phyloP scores from a whole-genome alignment of 2,888 invertebrate species.

The Meteorus cinctellus region DNA sequence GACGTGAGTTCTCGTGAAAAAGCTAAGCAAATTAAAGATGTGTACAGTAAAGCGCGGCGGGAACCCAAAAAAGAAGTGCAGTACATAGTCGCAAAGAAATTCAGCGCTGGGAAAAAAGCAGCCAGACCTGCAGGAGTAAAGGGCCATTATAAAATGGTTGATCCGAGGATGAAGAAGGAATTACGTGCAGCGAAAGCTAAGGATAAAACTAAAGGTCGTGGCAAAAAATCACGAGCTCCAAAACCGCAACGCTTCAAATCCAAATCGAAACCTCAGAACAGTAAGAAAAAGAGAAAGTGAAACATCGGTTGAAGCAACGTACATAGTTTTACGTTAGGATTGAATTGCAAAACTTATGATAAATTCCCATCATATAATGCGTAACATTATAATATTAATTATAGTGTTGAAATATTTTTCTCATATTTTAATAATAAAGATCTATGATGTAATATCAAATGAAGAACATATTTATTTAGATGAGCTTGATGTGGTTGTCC shows the following conservation, averaged over 20 bases:
- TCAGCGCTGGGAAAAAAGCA: conserved; percentile 83
- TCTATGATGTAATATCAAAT: background rate
- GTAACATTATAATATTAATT: background rate
- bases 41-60: conserved; percentile 92
- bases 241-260: conserved; percentile 59
- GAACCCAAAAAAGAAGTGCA: conserved; percentile 92
- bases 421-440: background rate
- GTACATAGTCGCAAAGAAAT: conserved; percentile 95
- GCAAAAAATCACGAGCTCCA: conserved; percentile 68
- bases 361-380: background rate
- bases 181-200: conserved; percentile 80
- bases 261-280: conserved; percentile 49
- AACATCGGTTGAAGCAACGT: background rate
- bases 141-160: conserved; percentile 95
- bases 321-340: background rate
- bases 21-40: conserved; percentile 89
- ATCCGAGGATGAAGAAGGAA: conserved; percentile 97
- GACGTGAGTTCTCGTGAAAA: conserved; percentile 96
- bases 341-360: background rate
- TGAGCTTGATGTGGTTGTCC: background rate
- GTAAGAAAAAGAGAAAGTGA: conserved; percentile 42
- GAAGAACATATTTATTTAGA: background rate
- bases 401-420: background rate
- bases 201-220: conserved; percentile 75
- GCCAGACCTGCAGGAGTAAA: conserved; percentile 90